Base-by-base conservation (phyloP, 2,797 vertebrate species). In the Gobionotothen gibberifrons region DNA sequence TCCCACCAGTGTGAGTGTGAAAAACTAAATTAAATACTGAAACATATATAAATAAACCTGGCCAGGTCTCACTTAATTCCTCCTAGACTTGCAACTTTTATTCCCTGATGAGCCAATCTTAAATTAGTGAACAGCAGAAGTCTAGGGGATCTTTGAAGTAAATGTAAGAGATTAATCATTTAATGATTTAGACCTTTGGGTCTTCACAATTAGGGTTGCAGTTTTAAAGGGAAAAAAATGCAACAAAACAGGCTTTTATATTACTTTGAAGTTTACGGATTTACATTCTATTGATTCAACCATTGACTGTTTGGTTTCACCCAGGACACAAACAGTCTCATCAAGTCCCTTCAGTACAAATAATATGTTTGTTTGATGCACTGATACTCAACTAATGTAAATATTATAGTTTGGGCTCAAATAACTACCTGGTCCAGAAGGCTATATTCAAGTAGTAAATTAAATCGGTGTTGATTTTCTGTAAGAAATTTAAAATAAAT, bases 121-220 rank as follows among this genome's bases (percentile, higher is more conserved):
- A 49, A 65, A 67, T 26, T 44, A 53, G 22, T 68, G 17, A 22
- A 51, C 76, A 29, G 39, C 29, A 5, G 12, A 59, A 36, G 54
- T 74, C 74, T 47, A 5, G 36, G 22, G 22, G 36, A 49, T 64
- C 26, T 69, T 47, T 79, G 48, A 79, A 66, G 51, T 42, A 57
- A 49, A 32, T 42, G 5, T 40, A 15, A 63, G 39, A 54, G 22
- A 26, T 6, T 47, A 16, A n/a, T 63, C 4, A 63, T 51, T 51
- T 32, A 68, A 63, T 56, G 9, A 75, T 75, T 48, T 40, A 75
- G 19, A 54, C 10, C 9, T 17, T 22, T 21, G 3, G 26, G 11
- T 36, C 32, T 36, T 9, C 32, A 6, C 6, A 9, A 36, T 36
- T 36, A 36, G 32, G 32, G 8, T 36, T 9, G 32, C 32, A 9